phyloP scores from a whole-genome alignment of 1,140 invertebrate species.

The Leptonema lineaticorne region DNA sequence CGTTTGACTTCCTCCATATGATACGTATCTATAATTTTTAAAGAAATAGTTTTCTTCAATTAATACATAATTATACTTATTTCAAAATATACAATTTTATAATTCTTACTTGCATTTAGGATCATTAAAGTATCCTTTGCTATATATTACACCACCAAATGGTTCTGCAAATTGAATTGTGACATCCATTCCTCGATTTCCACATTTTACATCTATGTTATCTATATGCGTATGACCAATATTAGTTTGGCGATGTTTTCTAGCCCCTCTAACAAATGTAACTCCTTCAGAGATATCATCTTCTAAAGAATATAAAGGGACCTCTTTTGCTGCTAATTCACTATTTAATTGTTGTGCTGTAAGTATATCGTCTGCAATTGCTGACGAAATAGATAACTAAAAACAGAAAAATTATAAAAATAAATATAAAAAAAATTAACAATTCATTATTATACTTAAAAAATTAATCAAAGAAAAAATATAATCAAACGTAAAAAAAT shows the following conservation, averaged over 20 bases:
- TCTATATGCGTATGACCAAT: constrained; percentile 52
- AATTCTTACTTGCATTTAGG: constrained; percentile 63
- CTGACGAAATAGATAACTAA: constrained; percentile 56
- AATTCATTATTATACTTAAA: no score
- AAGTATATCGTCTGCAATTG: constrained; percentile 48
- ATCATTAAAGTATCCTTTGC: constrained; percentile 67
- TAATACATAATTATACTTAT: neutral
- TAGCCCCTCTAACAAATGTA: constrained; percentile 50
- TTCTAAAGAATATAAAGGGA: constrained; percentile 50
- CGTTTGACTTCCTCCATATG: constrained; percentile 57
- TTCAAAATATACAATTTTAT: neutral
- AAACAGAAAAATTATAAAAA: constrained; percentile 37
- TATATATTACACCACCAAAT: constrained; percentile 73
- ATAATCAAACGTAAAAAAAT: no score
- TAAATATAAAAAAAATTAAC: no score
- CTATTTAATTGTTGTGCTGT: constrained; percentile 52
- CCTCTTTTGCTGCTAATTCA: constrained; percentile 48
- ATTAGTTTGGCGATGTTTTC: constrained; percentile 38
- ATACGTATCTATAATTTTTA: constrained; percentile 58
- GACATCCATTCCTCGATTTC: constrained; percentile 61
- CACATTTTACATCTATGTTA: constrained; percentile 66
- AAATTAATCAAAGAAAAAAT: no score
- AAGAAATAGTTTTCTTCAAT: neutral
- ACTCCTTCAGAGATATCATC: constrained; percentile 50
- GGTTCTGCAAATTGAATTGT: constrained; percentile 64